Conservation (phyloP, 1,140 invertebrate genomes). For the Contarinia nasturtii region DNA sequence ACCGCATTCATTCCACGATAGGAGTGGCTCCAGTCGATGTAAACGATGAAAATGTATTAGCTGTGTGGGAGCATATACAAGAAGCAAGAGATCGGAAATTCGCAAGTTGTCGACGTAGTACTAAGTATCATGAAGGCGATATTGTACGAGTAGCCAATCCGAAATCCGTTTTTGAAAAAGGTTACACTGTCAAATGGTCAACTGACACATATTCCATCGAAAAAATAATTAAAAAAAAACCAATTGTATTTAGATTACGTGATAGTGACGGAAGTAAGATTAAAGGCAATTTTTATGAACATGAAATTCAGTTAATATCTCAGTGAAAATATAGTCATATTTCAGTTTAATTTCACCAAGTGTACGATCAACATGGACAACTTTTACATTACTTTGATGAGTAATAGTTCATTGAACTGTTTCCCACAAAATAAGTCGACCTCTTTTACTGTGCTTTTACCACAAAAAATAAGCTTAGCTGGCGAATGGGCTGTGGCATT, state of each 20-base stretch:
- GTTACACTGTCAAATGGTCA: conserved; percentile 13
- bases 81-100: neutral
- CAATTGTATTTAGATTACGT: neutral
- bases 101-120: neutral
- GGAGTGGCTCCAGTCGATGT: conserved; percentile 15
- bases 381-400: neutral
- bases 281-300: neutral
- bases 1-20: conserved; percentile 18
- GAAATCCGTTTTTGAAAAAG: conserved; percentile 12
- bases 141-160: conserved; percentile 12
- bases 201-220: conserved; percentile 13
- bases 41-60: conserved; percentile 4
- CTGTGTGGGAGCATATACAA: neutral
- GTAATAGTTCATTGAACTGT: neutral
- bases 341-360: too few species aligned
- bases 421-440: neutral
- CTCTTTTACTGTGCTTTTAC: neutral
- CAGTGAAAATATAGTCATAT: too few species aligned
- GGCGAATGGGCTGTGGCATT: neutral
- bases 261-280: neutral
- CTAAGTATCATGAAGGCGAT: conserved; percentile 11
- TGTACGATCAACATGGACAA: neutral
- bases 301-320: neutral
- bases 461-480: neutral
- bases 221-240: conserved; percentile 3